Conservation (phyloP, 64 coral and sea anemone species). For the Montipora capricornis region DNA sequence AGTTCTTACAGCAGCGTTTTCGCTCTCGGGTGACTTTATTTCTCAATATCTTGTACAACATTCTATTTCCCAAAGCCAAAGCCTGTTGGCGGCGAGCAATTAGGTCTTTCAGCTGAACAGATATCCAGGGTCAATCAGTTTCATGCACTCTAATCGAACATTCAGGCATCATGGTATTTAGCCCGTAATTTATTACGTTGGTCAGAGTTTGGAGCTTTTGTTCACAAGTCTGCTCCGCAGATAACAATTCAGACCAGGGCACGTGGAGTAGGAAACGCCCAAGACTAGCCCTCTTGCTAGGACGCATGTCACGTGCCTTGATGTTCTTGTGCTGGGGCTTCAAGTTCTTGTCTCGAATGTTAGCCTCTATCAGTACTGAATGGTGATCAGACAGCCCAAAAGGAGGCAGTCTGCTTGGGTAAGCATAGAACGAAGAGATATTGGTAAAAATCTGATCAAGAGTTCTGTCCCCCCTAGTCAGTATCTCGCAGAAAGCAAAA, state of each 20-base stretch:
- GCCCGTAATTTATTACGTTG: slow-evolving; percentile 52
- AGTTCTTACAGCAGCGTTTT: too few species aligned
- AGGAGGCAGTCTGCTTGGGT: too few species aligned
- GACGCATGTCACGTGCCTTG: slow-evolving; percentile 33
- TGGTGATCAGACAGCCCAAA: too few species aligned
- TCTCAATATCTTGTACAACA: too few species aligned
- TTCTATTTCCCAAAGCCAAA: slow-evolving; percentile 16
- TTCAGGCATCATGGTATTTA: background rate
- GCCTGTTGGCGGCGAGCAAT: slow-evolving; percentile 60
- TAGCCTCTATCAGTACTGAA: too few species aligned
- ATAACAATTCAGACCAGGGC: slow-evolving; percentile 54
- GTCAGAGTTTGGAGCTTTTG: slow-evolving; percentile 41
- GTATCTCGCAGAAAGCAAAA: too few species aligned
- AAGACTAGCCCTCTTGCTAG: slow-evolving; percentile 41
- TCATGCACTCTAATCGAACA: slow-evolving; percentile 59
- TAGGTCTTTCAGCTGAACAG: slow-evolving; percentile 56
- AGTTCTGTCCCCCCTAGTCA: too few species aligned
- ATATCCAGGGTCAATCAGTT: slow-evolving; percentile 62
- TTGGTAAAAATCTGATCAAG: too few species aligned
- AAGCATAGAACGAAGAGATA: too few species aligned
- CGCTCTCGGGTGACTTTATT: too few species aligned
- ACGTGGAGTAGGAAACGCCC: slow-evolving; percentile 52
- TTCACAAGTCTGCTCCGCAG: slow-evolving; percentile 8
- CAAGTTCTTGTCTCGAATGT: too few species aligned
- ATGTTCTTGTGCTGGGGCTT: background rate